These are phyloP conservation scores for Euphydryas editha DNA, from an alignment of 2,888 invertebrate species.

Conservation along the genomic window DNA sequence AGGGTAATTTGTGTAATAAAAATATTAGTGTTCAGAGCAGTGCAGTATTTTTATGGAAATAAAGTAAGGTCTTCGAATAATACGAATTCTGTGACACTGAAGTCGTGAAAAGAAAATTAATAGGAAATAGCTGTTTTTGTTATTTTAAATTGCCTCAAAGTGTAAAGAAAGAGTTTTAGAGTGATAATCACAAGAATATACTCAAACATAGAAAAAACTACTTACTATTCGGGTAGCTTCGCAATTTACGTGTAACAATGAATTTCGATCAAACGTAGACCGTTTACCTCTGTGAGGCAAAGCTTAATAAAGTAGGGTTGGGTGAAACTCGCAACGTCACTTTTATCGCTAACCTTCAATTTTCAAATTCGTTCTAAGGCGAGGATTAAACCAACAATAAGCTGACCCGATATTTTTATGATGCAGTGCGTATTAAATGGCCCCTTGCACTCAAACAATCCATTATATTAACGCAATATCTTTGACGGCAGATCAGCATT, in stretches of 20 bases:
- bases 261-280: conserved; percentile 26
- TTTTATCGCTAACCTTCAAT: conserved; percentile 1
- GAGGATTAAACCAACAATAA: neutral
- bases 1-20: conserved; percentile 35
- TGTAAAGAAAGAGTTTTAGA: too few relatives aligned
- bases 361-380: neutral
- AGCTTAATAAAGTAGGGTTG: conserved; percentile 21
- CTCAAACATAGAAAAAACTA: too few relatives aligned
- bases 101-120: neutral
- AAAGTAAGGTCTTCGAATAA: neutral
- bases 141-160: too few relatives aligned
- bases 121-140: too few relatives aligned
- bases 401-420: neutral
- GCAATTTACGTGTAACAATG: conserved; percentile 21
- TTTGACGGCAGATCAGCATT: too few relatives aligned
- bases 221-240: neutral
- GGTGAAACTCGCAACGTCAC: conserved; percentile 23
- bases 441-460: too few relatives aligned
- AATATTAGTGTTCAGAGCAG: conserved; percentile 5
- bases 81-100: neutral
- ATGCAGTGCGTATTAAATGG: neutral
- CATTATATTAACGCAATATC: too few relatives aligned
- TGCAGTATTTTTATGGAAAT: neutral
- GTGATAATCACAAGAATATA: too few relatives aligned
- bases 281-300: conserved; percentile 21